These are phyloP conservation scores for Himalopsyche phryganea DNA, from an alignment of 1,140 invertebrate genomes.

Conservation along the genomic window DNA sequence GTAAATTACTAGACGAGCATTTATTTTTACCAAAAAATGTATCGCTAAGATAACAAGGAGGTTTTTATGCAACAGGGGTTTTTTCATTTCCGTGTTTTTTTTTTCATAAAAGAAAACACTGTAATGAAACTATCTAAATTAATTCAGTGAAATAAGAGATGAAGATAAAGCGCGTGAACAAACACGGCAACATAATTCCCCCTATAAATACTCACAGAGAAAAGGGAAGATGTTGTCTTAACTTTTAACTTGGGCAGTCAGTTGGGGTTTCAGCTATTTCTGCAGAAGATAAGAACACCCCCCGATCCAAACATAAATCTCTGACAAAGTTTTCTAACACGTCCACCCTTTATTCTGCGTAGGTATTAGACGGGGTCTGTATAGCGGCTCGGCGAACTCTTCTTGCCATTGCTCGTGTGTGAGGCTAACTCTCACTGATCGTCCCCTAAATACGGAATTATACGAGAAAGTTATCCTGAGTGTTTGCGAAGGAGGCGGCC, in stretches of 20 bases:
- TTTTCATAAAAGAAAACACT: not conserved
- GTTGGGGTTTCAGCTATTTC: constrained; percentile 14
- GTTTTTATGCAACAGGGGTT: no score
- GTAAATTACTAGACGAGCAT: no score
- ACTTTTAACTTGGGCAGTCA: constrained; percentile 31
- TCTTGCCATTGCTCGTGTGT: constrained; percentile 1
- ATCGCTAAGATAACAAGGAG: no score
- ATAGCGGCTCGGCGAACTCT: no score
- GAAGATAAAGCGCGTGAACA: not conserved
- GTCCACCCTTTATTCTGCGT: constrained; percentile 22
- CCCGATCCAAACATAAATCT: constrained; percentile 30
- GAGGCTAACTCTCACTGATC: constrained; percentile 8
- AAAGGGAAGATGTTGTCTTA: constrained; percentile 24
- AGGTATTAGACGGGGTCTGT: not conserved
- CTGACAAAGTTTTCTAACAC: constrained; percentile 30
- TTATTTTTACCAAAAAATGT: no score
- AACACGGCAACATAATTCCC: not conserved
- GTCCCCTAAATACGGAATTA: constrained; percentile 1
- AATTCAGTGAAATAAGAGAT: not conserved
- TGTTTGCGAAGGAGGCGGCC: not conserved
- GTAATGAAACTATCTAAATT: not conserved
- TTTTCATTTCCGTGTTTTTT: no score
- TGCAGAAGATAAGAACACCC: constrained; percentile 23
- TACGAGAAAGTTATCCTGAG: constrained; percentile 1
- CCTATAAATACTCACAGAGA: constrained; percentile 12